Evolutionary conservation across 1,140 invertebrate genomes (phyloP).

Genomic region (Rhopalosiphum maidis): DNA sequence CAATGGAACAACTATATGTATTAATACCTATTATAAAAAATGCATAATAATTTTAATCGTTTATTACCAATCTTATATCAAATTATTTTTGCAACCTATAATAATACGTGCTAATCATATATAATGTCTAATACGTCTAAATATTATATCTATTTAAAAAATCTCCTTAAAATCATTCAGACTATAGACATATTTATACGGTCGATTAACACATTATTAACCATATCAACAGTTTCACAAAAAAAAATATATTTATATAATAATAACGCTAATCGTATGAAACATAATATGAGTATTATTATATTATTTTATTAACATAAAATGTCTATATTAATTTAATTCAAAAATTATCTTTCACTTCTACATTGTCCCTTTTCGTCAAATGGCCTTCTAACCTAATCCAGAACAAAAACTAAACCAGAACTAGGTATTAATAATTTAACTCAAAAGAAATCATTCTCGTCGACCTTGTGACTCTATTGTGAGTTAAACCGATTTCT

Average conservation of each 20-base stretch:
- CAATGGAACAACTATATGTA: background rate
- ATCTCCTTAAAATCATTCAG: background rate
- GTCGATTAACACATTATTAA: background rate
- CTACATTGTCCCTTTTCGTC: background rate
- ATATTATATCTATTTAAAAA: background rate
- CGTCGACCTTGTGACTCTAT: background rate
- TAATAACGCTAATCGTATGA: background rate
- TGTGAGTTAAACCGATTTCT: background rate
- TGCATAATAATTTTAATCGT: background rate
- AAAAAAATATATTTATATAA: background rate
- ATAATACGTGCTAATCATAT: background rate
- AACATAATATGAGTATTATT: background rate
- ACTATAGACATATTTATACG: background rate
- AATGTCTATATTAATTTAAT: background rate
- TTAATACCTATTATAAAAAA: background rate
- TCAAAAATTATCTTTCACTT: constrained; percentile 12
- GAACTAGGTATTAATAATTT: background rate
- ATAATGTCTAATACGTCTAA: background rate
- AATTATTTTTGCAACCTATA: background rate
- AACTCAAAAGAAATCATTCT: background rate
- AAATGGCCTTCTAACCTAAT: background rate
- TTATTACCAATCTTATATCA: background rate
- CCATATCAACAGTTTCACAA: background rate
- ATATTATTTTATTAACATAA: constrained; percentile 16
- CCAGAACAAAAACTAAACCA: background rate